These are phyloP conservation scores for Euproctis similis DNA, from an alignment of 2,888 invertebrate genomes.

Conservation along the genomic window DNA sequence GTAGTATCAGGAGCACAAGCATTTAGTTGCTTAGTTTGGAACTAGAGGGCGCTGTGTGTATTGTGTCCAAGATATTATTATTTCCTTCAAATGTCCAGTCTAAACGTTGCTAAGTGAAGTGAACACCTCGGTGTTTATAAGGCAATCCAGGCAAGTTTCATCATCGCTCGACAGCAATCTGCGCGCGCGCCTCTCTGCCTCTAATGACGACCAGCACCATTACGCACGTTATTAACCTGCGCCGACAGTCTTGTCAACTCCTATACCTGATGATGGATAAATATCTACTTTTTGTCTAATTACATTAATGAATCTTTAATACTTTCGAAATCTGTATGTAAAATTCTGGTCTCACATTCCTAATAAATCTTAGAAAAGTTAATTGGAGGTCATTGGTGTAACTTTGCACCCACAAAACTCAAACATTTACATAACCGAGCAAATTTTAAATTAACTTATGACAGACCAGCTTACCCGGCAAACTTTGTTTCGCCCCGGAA, in stretches of 20 bases:
- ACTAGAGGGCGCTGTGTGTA: no score
- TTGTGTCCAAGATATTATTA: neutral
- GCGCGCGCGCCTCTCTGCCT: slow-evolving; percentile 56
- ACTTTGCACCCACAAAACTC: no score
- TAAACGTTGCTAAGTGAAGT: slow-evolving; percentile 24
- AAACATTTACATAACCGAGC: no score
- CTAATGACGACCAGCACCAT: slow-evolving; percentile 55
- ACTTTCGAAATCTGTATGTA: no score
- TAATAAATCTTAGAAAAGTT: no score
- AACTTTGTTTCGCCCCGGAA: no score
- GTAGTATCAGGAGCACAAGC: neutral
- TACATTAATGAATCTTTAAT: no score
- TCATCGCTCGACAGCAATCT: slow-evolving; percentile 57
- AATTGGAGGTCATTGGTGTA: no score
- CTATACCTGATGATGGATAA: slow-evolving; percentile 22
- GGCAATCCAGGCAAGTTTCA: slow-evolving; percentile 65
- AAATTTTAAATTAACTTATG: no score
- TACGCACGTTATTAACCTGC: slow-evolving; percentile 59
- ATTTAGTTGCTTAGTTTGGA: no score
- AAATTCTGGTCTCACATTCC: no score
- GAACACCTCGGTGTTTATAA: slow-evolving; percentile 54
- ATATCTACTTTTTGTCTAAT: slow-evolving; percentile 1
- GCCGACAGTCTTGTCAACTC: slow-evolving; percentile 36
- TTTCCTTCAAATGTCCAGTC: slow-evolving; percentile 27
- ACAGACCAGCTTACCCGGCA: no score